These are phyloP conservation scores for Epiblema foenella DNA, from an alignment of 2,888 invertebrate genomes.

Conservation along the genomic window DNA sequence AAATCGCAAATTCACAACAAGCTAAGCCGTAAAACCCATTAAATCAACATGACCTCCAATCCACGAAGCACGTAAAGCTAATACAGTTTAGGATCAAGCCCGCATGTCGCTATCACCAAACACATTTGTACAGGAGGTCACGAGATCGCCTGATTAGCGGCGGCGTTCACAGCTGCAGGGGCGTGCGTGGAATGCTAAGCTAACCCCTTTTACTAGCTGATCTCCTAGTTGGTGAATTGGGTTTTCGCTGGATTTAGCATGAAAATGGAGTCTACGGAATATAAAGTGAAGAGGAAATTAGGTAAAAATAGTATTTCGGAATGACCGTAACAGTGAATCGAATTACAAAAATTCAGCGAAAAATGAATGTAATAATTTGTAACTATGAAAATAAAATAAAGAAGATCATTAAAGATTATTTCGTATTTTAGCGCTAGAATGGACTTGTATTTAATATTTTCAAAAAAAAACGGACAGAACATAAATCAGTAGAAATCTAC, in stretches of 20 bases:
- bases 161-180: conserved; percentile 34
- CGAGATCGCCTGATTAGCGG: conserved; percentile 44
- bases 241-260: neutral
- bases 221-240: conserved; percentile 13
- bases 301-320: too few species aligned
- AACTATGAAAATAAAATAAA: too few species aligned
- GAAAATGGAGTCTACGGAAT: neutral
- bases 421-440: too few species aligned
- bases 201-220: conserved; percentile 24
- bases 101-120: conserved; percentile 39
- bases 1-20: conserved; percentile 9
- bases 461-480: too few species aligned
- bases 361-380: too few species aligned
- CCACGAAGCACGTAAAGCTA: conserved; percentile 29
- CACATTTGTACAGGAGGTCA: conserved; percentile 43
- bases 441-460: too few species aligned
- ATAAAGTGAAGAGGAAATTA: neutral
- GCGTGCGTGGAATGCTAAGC: conserved; percentile 41
- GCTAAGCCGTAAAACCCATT: neutral
- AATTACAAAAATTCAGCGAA: too few species aligned
- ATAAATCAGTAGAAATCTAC: neutral
- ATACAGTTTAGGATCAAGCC: conserved; percentile 34
- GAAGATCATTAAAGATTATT: too few species aligned
- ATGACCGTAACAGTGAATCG: too few species aligned
- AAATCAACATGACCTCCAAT: conserved; percentile 16